A percentile compares a stretch with the other conserved stretches of the same genome.
Conservation (phyloP, 2,797 vertebrate genomes). For the Mus spretus region DNA sequence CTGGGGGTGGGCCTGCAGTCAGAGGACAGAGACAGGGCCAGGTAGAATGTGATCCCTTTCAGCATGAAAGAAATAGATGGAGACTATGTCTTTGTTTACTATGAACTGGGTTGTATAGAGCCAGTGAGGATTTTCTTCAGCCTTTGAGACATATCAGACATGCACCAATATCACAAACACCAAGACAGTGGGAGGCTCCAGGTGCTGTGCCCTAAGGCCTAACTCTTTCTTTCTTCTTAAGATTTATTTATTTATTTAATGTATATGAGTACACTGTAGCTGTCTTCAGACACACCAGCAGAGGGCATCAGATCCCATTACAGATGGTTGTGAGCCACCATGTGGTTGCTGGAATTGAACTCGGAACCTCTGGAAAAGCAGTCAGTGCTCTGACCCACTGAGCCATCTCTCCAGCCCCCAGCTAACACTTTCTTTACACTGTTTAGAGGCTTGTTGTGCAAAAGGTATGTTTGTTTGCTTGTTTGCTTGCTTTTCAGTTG, state of each 20-base stretch:
- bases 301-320: too few species aligned
- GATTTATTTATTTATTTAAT: too few species aligned
- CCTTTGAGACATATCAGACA: neutral
- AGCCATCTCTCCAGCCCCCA: too few species aligned
- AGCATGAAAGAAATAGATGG: neutral
- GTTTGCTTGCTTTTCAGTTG: neutral
- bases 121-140: neutral
- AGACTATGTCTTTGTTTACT: neutral
- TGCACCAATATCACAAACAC: neutral
- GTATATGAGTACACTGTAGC: too few species aligned
- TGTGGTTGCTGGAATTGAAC: too few species aligned
- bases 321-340: too few species aligned
- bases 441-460: neutral
- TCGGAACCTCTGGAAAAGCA: too few species aligned
- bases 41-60: neutral
- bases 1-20: too few species aligned
- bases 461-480: neutral
- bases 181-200: neutral
- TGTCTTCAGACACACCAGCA: too few species aligned
- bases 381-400: too few species aligned
- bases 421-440: neutral
- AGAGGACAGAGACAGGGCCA: neutral
- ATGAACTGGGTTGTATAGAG: neutral
- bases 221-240: neutral
- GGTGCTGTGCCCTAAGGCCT: neutral